Evolutionary conservation across 1,140 invertebrate genomes (phyloP), one percentile per base, ranked within the genome.

Genomic region (Drosophila suzukii): DNA sequence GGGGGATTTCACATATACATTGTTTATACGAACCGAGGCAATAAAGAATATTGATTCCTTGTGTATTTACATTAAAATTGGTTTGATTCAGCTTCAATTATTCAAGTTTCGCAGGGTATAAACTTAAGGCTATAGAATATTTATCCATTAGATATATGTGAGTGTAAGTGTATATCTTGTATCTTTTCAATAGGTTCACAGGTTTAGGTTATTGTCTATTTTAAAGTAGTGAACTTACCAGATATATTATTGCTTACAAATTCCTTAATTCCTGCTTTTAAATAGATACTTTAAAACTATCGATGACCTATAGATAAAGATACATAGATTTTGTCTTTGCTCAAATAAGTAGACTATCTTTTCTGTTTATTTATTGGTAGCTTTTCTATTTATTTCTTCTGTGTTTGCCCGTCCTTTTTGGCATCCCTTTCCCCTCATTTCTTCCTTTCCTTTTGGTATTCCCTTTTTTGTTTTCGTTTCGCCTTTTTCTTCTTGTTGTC

Each of bases 351-450:
- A n/a, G 24, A 38, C 44, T 32, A 49, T 36, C 38, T 15, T 67
- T 47, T 17, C 10, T 27, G 15, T 56, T 47, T 68, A 11, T 44
- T 38, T 44, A 15, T 49, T 3, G 27, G 27, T 27, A 27, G 27
- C 27, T 10, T 39, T 15, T 49, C 17, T 24, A 49, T 55, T 72
- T 24, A 17, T 27, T 36, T 41, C 8, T 43, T 39, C 13, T 39
- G 17, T 68, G 27, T 51, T 72, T 61, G 49, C 41, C 54, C 51
- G 49, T 57, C 13, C 51, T 66, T 47, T 12, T 32, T 39, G 49
- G 11, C 47, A 41, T 44, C 27, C 44, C 44, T 62, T 34, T 15
- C 10, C 7, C 30, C 11, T 49, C 15, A 51, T 51, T 55, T 58
- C 27, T 13, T 39, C 13, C 43, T 67, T 36, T 56, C 41, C 36